Evolutionary conservation across 2,113 vertebrate genomes (phyloP).

Genomic region (Dasyurus viverrinus): DNA sequence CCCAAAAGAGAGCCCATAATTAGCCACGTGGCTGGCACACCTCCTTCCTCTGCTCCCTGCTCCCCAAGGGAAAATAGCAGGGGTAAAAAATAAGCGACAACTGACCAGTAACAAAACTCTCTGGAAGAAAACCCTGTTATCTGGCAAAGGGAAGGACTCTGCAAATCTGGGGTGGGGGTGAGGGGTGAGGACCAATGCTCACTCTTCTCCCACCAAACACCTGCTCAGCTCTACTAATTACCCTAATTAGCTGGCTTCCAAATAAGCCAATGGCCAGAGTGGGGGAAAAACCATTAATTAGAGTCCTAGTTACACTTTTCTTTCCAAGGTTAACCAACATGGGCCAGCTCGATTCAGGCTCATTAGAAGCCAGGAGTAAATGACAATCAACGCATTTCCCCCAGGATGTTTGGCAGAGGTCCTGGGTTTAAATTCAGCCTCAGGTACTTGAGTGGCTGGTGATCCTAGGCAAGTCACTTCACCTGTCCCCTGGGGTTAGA

Average conservation of each 20-base stretch:
- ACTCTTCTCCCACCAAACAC: neutral
- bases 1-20: neutral
- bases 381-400: neutral
- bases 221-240: neutral
- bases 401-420: neutral
- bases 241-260: neutral
- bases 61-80: neutral
- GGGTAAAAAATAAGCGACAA: neutral
- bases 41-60: neutral
- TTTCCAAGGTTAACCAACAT: neutral
- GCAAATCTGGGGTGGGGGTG: neutral
- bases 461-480: neutral
- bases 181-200: neutral
- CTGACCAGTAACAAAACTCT: neutral
- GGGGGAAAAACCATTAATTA: neutral
- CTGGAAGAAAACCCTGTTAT: neutral
- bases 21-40: neutral
- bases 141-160: neutral
- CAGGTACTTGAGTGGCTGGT: neutral
- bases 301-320: accelerated
- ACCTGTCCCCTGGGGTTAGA: neutral
- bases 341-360: neutral
- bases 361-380: neutral
- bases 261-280: neutral
- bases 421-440: neutral